Conservation (phyloP, 2,113 vertebrate species). For the Dunckerocampus dactyliophorus region DNA sequence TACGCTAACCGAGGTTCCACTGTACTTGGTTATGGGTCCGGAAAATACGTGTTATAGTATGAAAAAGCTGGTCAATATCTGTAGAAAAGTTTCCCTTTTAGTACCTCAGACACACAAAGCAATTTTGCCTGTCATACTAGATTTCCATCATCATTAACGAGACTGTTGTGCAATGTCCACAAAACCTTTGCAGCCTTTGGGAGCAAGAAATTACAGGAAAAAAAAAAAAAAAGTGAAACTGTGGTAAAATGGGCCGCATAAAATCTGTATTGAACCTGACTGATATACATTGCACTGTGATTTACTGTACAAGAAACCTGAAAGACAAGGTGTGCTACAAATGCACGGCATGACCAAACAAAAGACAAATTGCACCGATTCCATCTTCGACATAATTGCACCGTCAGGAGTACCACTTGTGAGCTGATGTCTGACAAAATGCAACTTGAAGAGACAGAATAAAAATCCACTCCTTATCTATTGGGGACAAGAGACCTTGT, state of each 20-base stretch:
- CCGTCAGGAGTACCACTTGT: background rate
- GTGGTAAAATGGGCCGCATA: slow-evolving; percentile 9
- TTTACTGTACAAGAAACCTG: background rate
- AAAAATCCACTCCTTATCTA: background rate
- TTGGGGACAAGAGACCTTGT: background rate
- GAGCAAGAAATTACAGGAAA: slow-evolving; percentile 11
- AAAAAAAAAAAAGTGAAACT: background rate
- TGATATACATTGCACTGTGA: background rate
- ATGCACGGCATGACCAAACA: too few relatives aligned
- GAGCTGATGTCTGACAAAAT: background rate
- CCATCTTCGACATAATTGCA: too few relatives aligned
- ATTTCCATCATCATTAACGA: slow-evolving; percentile 60
- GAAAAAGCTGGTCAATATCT: background rate
- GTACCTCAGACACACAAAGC: slow-evolving; percentile 45
- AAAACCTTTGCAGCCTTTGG: slow-evolving; percentile 22
- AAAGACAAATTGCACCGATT: too few relatives aligned
- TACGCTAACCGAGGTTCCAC: too few relatives aligned
- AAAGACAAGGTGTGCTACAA: background rate
- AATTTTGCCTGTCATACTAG: slow-evolving; percentile 43
- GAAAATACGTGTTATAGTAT: too few relatives aligned
- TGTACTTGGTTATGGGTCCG: too few relatives aligned
- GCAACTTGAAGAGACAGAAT: background rate
- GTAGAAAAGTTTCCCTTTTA: slow-evolving; percentile 1
- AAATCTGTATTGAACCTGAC: slow-evolving; percentile 1
- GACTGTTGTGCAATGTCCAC: slow-evolving; percentile 31